Evolutionary conservation across 2,888 invertebrate genomes (phyloP), one percentile per base, ranked within the genome.

Genomic region (Andrena chrysosceles): DNA sequence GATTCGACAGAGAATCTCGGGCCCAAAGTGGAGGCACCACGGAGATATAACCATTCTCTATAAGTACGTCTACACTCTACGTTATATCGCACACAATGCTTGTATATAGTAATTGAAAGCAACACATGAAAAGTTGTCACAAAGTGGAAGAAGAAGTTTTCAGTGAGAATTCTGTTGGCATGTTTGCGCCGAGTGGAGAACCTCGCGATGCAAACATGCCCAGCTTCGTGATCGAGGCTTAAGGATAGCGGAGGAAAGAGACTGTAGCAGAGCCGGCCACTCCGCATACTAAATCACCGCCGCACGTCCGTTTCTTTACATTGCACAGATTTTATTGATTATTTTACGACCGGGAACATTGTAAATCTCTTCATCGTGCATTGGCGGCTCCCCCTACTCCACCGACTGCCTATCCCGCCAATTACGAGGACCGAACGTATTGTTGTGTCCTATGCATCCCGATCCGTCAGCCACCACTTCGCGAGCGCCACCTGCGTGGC

Each of bases 251-350:
- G 16, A 31, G 64, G 70, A 72, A 73, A 64, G 73, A 67, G 81
- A 49, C 74, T 67, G 73, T 29, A 76, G 74, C 56, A 54, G 60
- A 69, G 73, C 70, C 54, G 81, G 59, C 59, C 69, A 85, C 83
- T 81, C 80, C 79, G 87, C 62, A 76, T 75, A 92, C 92, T 93
- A 93, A 93, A 93, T 93, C 93, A 93, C 85, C 85, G 88, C 91
- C 90, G 92, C 92, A 91, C 91, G 93, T 93, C 93, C 87, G 91
- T 92, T 93, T 93, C 93, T 93, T 93, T 93, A 93, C 93, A 93
- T 92, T 92, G 92, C 89, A 78, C 89, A 89, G 91, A 93, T 93
- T 93, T 93, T 93, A 93, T 93, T 93, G 93, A 93, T 93, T 93
- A 93, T 93, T 93, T 93, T 93, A 93, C 91, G 92, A 91, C 91